These are phyloP conservation scores for Drosophila insularis DNA, from an alignment of 1,140 invertebrate species.

Conservation along the genomic window DNA sequence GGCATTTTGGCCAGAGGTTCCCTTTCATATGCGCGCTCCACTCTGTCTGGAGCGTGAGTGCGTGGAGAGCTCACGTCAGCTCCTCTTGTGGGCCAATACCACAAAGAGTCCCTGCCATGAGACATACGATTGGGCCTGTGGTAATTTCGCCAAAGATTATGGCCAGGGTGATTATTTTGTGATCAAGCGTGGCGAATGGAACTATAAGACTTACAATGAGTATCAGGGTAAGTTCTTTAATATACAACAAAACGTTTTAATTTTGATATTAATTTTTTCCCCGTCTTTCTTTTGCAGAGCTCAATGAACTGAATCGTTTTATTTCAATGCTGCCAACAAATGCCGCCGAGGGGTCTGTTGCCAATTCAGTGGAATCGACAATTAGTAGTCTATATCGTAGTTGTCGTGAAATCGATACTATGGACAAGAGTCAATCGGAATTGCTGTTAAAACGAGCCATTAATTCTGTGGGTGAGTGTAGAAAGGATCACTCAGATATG, in stretches of 20 bases:
- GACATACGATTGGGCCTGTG: constrained; percentile 80
- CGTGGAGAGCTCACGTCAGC: constrained; percentile 73
- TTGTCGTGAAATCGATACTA: constrained; percentile 72
- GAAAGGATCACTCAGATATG: not conserved
- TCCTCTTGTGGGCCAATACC: constrained; percentile 77
- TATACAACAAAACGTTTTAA: not conserved
- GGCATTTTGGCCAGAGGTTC: constrained; percentile 81
- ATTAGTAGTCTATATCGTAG: constrained; percentile 73
- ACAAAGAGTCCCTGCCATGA: constrained; percentile 73
- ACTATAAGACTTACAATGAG: constrained; percentile 80
- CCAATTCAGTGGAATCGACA: constrained; percentile 73
- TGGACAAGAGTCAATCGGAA: constrained; percentile 79
- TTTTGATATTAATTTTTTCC: fast-evolving
- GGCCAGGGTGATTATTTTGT: constrained; percentile 71
- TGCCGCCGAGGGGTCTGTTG: constrained; percentile 44
- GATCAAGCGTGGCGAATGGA: constrained; percentile 81
- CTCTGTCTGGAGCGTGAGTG: constrained; percentile 78
- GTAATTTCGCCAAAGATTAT: constrained; percentile 76
- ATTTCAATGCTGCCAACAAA: constrained; percentile 79
- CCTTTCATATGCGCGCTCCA: constrained; percentile 73
- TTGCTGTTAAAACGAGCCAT: constrained; percentile 69
- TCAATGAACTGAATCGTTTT: constrained; percentile 80
- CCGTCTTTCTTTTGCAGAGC: constrained; percentile 40
- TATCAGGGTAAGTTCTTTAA: constrained; percentile 74
- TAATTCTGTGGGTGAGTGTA: constrained; percentile 76